Evolutionary conservation across 1,140 invertebrate species (phyloP).

Genomic region (Marisa cornuarietis): DNA sequence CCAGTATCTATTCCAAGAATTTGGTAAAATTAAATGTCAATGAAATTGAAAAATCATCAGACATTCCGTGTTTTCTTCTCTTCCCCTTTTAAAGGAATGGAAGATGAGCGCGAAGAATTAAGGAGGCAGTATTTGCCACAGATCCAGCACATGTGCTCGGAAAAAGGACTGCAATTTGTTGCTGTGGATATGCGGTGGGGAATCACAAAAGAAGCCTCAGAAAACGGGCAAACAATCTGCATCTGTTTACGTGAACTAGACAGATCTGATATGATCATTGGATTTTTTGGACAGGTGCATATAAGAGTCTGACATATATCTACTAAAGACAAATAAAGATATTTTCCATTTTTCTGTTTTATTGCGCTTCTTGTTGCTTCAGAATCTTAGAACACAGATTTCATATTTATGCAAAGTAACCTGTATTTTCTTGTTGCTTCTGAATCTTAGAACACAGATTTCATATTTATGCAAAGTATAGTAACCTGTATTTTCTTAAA

Average conservation of each 20-base stretch:
- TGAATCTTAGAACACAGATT: no score
- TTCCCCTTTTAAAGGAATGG: slow-evolving; percentile 62
- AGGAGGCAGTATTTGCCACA: slow-evolving; percentile 57
- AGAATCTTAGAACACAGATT: no score
- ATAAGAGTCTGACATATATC: no score
- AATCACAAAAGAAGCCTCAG: slow-evolving; percentile 57
- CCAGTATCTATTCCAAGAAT: no score
- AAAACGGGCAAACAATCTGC: slow-evolving; percentile 58
- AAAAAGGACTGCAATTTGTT: slow-evolving; percentile 56
- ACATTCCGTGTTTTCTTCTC: slow-evolving; percentile 61
- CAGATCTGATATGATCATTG: slow-evolving; percentile 61
- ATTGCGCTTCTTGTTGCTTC: no score
- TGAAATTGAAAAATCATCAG: slow-evolving; percentile 45
- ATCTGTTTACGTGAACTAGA: slow-evolving; percentile 59
- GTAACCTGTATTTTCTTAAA: no score
- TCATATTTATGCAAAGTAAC: no score
- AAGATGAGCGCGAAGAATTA: slow-evolving; percentile 58
- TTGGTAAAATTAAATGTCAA: not conserved
- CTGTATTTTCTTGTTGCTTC: no score
- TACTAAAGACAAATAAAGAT: no score
- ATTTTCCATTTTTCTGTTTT: no score
- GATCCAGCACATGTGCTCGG: slow-evolving; percentile 55
- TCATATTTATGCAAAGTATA: no score
- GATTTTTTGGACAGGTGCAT: slow-evolving; percentile 62
- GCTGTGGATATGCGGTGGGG: slow-evolving; percentile 63